Conservation (phyloP, 2,113 vertebrate species). For the Rafetus swinhoei region DNA sequence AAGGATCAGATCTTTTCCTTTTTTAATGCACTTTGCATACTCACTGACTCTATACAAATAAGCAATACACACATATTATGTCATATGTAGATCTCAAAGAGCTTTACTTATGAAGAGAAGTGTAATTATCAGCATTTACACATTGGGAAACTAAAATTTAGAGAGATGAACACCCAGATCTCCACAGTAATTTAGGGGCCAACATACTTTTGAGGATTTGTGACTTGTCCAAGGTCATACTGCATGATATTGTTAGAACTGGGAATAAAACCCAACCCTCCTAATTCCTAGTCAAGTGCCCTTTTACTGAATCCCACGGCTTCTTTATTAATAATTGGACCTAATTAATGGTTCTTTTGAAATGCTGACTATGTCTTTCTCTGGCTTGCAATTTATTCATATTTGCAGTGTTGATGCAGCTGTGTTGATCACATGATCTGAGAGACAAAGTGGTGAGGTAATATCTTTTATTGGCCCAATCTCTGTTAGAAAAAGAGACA, state of each 20-base stretch:
- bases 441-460: background rate
- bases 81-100: background rate
- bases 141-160: background rate
- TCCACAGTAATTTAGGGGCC: background rate
- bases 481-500: background rate
- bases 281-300: background rate
- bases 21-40: background rate
- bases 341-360: constrained; percentile 1
- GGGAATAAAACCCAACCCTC: background rate
- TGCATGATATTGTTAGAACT: background rate
- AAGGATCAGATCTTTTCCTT: background rate
- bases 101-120: background rate
- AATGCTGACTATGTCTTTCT: background rate
- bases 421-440: background rate
- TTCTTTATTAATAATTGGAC: background rate
- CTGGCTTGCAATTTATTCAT: background rate
- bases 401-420: background rate
- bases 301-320: background rate
- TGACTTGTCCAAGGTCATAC: background rate
- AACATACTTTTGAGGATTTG: background rate
- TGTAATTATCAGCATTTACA: background rate
- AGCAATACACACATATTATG: background rate
- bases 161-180: background rate
- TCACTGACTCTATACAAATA: too few species aligned
- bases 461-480: background rate